Percentiles rank a stretch among this genome's conserved stretches.
phyloP scores from a whole-genome alignment of 2,888 invertebrate species.

The Lymantria dispar region DNA sequence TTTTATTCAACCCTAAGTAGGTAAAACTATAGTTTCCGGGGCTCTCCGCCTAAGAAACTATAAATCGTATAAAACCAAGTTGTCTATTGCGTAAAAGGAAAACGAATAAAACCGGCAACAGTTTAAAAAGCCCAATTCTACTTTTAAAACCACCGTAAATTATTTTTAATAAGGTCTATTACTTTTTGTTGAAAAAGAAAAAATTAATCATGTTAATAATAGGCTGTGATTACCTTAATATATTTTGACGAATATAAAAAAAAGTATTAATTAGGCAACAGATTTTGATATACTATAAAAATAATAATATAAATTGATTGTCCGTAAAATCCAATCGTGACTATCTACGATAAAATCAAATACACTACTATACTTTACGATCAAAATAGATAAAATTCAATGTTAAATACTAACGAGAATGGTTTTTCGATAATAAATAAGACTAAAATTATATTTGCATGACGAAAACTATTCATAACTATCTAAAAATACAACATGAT shows the following conservation, averaged over 20 bases:
- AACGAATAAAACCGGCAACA: neutral
- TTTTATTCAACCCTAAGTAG: constrained; percentile 46
- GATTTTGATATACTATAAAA: neutral
- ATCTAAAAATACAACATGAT: too few relatives aligned
- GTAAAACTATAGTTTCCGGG: constrained; percentile 37
- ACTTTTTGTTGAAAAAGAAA: neutral
- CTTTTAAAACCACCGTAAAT: too few relatives aligned
- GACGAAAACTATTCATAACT: too few relatives aligned
- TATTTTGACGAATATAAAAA: too few relatives aligned
- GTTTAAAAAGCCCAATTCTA: neutral
- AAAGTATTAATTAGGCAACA: neutral
- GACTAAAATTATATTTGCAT: too few relatives aligned
- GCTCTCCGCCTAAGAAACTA: constrained; percentile 36
- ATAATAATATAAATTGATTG: constrained; percentile 3
- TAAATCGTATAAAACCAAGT: constrained; percentile 25
- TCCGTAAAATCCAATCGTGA: constrained; percentile 13
- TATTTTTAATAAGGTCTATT: neutral
- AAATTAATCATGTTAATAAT: too few relatives aligned
- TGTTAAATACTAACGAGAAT: constrained; percentile 11
- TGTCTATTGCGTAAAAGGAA: constrained; percentile 23
- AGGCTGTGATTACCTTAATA: too few relatives aligned
- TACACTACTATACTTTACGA: constrained; percentile 8
- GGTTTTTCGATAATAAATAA: neutral
- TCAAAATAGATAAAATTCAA: constrained; percentile 8
- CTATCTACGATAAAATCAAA: constrained; percentile 7